Base-by-base conservation (phyloP, 2,888 invertebrate genomes). In the Prostheceraeus crozeri region DNA sequence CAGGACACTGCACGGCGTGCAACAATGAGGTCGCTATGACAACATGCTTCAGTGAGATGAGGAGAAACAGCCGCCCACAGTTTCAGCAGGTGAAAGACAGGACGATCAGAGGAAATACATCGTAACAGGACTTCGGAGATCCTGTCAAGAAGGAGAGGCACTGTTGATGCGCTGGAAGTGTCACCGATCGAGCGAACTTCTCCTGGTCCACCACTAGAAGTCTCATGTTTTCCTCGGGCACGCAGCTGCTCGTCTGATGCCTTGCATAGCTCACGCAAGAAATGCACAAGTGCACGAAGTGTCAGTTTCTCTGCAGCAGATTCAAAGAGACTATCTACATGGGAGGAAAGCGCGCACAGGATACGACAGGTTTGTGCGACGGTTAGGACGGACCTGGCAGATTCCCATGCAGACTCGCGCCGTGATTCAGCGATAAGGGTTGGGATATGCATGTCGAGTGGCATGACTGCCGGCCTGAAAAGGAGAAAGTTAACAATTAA, bases 1-100 rank as follows among this genome's bases (percentile, higher is more conserved):
- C 88, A 88, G 4, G 75, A 72, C 28, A 93, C 87, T 0, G 90
- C 89, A 69, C 88, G 84, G 73, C 89, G 90, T 0, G 89, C 88
- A 59, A 91, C 86, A 59, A 84, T 82, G 25, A 85, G 82, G 71
- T 91, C 90, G 68, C 85, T 85, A 76, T 90, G 89, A 67, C 90
- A 89, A 1, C 90, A 88, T 21, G 90, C 89, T 85, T 93, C 89
- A 83, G 91, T 89, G 58, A 93, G 84, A 76, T 93, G 90, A 0
- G 89, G 87, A 0, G 89, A 88, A 0, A 89, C 85, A 0, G 89
- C 85, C 10, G 87, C 87, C 93, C 93, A 94, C 30, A 80, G 84
- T 66, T 86, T 84, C 83, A 94, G 86, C 56, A 89, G 84, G 72
- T 94, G 94, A 40, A 90, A 83, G 25, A 91, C 77, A 0, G 91